Evolutionary conservation across 2,113 vertebrate genomes (phyloP).

Genomic region (Hymenochirus boettgeri): DNA sequence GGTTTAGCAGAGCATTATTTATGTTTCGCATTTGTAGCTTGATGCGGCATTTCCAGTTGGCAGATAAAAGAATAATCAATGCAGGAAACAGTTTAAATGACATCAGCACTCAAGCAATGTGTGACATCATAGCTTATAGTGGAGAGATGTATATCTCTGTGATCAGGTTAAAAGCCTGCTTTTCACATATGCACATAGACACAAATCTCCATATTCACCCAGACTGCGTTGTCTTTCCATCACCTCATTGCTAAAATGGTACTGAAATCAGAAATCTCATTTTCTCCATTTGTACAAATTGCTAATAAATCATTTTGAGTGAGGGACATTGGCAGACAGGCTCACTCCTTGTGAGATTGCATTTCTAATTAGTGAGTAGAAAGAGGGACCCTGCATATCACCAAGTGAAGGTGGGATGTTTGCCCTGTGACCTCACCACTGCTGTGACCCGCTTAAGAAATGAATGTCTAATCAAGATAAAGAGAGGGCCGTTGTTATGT

Average conservation of each 20-base stretch:
- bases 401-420: conserved; percentile 34
- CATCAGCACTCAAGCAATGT: conserved; percentile 9
- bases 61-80: too few species aligned
- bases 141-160: neutral
- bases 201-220: conserved; percentile 83
- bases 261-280: conserved; percentile 88
- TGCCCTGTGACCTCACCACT: conserved; percentile 39
- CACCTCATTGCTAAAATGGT: conserved; percentile 92
- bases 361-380: conserved; percentile 82
- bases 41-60: too few species aligned
- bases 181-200: conserved; percentile 12
- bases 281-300: conserved; percentile 87
- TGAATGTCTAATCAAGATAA: conserved; percentile 35
- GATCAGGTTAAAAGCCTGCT: conserved; percentile 1
- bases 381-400: conserved; percentile 49
- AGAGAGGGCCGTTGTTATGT: conserved; percentile 21
- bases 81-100: neutral
- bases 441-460: conserved; percentile 38
- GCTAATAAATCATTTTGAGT: conserved; percentile 93
- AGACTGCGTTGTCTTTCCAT: conserved; percentile 95
- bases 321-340: conserved; percentile 71
- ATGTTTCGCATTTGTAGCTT: too few species aligned
- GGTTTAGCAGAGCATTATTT: too few species aligned
- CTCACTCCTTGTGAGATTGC: conserved; percentile 84
- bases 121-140: conserved; percentile 19